Evolutionary conservation across 2,888 invertebrate genomes (phyloP).

Genomic region (Macrostomum cliftonense): DNA sequence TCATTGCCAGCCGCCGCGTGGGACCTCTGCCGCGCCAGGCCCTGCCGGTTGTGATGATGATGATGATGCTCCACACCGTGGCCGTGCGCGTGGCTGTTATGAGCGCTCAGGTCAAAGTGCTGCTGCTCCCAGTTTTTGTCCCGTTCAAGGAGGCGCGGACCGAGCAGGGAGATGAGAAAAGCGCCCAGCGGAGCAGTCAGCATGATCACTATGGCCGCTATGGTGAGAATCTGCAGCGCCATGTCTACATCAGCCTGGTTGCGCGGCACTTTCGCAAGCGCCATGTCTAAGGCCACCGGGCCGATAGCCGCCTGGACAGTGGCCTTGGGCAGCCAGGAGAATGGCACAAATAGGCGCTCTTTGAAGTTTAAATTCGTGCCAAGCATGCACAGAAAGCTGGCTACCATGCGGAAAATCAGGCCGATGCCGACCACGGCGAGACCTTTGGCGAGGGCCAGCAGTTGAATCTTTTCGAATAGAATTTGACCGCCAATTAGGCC

Average conservation of each 20-base stretch:
- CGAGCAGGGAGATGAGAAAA: constrained; percentile 23
- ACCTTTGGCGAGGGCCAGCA: neutral
- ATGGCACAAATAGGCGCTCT: constrained; percentile 71
- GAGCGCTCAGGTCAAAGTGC: no score
- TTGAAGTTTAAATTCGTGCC: constrained; percentile 63
- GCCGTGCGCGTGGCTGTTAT: no score
- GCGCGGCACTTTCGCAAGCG: constrained; percentile 8
- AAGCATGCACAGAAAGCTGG: constrained; percentile 21
- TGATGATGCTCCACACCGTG: no score
- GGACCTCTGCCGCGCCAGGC: no score
- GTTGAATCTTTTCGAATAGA: neutral
- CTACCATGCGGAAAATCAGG: constrained; percentile 4
- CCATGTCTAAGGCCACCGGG: constrained; percentile 32
- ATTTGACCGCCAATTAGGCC: constrained; percentile 56
- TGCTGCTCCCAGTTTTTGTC: no score
- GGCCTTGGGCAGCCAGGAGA: constrained; percentile 87
- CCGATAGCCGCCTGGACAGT: constrained; percentile 51
- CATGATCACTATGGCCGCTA: constrained; percentile 30
- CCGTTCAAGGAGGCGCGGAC: constrained; percentile 16
- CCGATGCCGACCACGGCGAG: constrained; percentile 3
- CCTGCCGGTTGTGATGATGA: no score
- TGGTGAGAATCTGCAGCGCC: constrained; percentile 22
- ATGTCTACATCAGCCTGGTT: neutral
- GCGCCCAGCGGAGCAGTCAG: constrained; percentile 33
- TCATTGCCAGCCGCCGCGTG: no score